Conservation (phyloP, 1,140 invertebrate species). For the Watersipora subatra region DNA sequence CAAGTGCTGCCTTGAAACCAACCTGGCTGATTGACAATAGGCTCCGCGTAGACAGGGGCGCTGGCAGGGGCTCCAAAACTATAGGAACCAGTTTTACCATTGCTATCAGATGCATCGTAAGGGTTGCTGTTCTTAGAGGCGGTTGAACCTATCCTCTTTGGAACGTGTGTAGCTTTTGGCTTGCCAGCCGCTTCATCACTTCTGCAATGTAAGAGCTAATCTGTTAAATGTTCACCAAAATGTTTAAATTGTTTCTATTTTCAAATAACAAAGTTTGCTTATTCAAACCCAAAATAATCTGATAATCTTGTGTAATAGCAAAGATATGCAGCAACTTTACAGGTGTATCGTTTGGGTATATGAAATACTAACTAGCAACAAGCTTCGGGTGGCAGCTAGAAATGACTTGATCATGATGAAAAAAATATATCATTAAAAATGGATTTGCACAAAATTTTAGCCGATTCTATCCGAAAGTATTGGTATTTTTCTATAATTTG, state of each 20-base stretch:
- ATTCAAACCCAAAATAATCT: constrained; percentile 1
- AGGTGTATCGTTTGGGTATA: no score
- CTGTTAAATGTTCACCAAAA: background rate
- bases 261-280: constrained; percentile 4
- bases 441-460: no score
- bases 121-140: constrained; percentile 5
- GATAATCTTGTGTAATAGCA: background rate
- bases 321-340: no score
- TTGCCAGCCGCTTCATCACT: constrained; percentile 73
- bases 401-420: no score
- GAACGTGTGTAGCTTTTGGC: constrained; percentile 79
- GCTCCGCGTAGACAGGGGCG: background rate
- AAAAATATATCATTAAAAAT: no score
- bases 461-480: no score
- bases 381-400: no score
- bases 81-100: background rate
- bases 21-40: background rate
- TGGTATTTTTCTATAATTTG: no score
- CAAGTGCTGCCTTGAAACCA: no score
- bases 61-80: no score
- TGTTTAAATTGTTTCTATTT: background rate
- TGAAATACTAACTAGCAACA: no score
- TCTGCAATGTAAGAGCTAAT: constrained; percentile 50
- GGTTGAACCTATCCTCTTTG: constrained; percentile 49
- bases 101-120: background rate